Evolutionary conservation across 2,888 invertebrate species (phyloP).

Genomic region (Sarcophaga rosellei): DNA sequence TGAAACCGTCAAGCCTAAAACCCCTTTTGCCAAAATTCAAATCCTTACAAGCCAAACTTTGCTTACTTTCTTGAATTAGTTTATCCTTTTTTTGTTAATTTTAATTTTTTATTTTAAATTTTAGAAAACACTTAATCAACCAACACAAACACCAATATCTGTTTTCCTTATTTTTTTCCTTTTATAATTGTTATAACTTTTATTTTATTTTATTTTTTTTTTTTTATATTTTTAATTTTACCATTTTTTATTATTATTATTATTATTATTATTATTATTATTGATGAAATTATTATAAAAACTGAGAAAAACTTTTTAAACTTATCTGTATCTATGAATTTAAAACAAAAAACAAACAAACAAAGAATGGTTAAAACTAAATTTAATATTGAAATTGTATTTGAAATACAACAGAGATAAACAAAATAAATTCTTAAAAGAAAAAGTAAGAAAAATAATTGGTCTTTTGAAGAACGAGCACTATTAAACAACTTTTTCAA

Average conservation of each 20-base stretch:
- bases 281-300: not conserved
- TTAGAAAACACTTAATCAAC: too few relatives aligned
- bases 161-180: not conserved
- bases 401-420: constrained; percentile 24
- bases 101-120: not conserved
- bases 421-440: constrained; percentile 40
- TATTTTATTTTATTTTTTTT: not conserved
- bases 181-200: constrained; percentile 8
- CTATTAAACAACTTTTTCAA: too few relatives aligned
- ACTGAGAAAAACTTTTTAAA: not conserved
- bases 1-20: too few relatives aligned
- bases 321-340: constrained; percentile 22
- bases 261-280: too few relatives aligned
- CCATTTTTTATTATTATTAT: too few relatives aligned
- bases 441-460: constrained; percentile 2
- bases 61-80: not conserved
- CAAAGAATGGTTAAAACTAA: constrained; percentile 18
- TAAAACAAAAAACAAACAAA: constrained; percentile 6
- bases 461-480: too few relatives aligned
- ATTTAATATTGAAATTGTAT: constrained; percentile 41
- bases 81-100: not conserved
- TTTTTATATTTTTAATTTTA: constrained; percentile 29
- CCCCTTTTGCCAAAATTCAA: not conserved
- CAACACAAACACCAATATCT: too few relatives aligned
- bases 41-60: not conserved